Conservation (phyloP, 2,113 vertebrate genomes). For the Lanius ludovicianus region DNA sequence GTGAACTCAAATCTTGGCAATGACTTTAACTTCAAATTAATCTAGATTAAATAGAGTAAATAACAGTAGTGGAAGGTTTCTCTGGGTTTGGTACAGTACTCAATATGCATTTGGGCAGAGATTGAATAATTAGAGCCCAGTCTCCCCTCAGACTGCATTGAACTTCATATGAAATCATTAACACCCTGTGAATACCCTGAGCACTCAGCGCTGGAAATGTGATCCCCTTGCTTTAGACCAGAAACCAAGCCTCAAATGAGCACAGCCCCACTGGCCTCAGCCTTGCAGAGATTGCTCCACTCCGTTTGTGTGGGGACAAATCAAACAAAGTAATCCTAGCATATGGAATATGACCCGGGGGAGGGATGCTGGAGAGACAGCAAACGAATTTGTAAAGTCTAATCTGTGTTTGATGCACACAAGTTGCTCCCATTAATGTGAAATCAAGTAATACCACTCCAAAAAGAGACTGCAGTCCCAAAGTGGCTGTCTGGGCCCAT, state of each 20-base stretch:
- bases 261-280: neutral
- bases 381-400: slow-evolving; percentile 4
- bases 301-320: slow-evolving; percentile 9
- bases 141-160: neutral
- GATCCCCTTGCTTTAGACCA: neutral
- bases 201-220: neutral
- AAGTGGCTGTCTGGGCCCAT: slow-evolving; percentile 22
- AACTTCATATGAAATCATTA: neutral
- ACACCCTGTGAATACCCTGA: neutral
- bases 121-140: neutral
- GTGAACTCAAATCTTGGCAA: neutral
- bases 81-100: neutral
- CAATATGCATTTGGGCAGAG: neutral
- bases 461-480: neutral
- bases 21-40: neutral
- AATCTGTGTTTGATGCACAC: slow-evolving; percentile 16
- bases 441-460: neutral
- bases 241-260: neutral
- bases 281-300: neutral
- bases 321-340: slow-evolving; percentile 7
- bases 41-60: neutral
- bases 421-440: slow-evolving; percentile 25
- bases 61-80: neutral
- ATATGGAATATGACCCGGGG: slow-evolving; percentile 43
- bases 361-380: slow-evolving; percentile 42